Percentiles rank a stretch among this genome's conserved stretches.
Conservation (phyloP, 2,888 invertebrate species). For the Scotopteryx bipunctaria region DNA sequence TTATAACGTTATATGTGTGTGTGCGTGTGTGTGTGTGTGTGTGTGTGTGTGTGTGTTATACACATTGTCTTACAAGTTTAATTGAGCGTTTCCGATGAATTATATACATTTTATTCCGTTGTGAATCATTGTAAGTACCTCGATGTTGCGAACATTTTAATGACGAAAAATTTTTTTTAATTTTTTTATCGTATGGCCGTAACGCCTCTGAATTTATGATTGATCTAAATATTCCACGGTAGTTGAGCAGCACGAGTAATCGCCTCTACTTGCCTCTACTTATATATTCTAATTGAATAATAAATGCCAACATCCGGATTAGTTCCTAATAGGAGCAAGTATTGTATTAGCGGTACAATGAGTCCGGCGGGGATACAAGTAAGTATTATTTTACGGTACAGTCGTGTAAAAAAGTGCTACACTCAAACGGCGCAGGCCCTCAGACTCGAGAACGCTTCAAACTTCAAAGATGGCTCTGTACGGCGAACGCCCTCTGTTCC, state of each 20-base stretch:
- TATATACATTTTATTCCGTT: slow-evolving; percentile 23
- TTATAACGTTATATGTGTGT: slow-evolving; percentile 22
- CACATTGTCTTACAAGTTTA: slow-evolving; percentile 24
- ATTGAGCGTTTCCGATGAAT: slow-evolving; percentile 22
- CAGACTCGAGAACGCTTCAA: slow-evolving; percentile 49
- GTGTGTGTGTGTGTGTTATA: slow-evolving; percentile 28
- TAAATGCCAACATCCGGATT: slow-evolving; percentile 81
- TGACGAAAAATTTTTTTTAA: background rate
- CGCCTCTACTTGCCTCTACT: background rate
- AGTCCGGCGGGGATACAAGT: slow-evolving; percentile 63
- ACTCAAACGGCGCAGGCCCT: slow-evolving; percentile 37
- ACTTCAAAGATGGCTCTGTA: slow-evolving; percentile 44
- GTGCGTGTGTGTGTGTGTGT: slow-evolving; percentile 27
- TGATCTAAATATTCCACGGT: background rate
- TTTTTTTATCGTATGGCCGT: no score
- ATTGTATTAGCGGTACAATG: slow-evolving; percentile 73
- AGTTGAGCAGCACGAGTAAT: background rate
- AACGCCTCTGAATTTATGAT: no score
- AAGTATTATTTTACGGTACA: slow-evolving; percentile 73
- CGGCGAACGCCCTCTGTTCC: slow-evolving; percentile 33
- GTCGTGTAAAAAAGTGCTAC: slow-evolving; percentile 55
- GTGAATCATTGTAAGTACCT: slow-evolving; percentile 11
- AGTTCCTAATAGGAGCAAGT: slow-evolving; percentile 71
- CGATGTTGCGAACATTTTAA: background rate
- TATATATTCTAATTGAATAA: slow-evolving; percentile 63